Evolutionary conservation across 1,140 invertebrate species (phyloP), one percentile per base, ranked within the genome.

Genomic region (Colletes gigas): DNA sequence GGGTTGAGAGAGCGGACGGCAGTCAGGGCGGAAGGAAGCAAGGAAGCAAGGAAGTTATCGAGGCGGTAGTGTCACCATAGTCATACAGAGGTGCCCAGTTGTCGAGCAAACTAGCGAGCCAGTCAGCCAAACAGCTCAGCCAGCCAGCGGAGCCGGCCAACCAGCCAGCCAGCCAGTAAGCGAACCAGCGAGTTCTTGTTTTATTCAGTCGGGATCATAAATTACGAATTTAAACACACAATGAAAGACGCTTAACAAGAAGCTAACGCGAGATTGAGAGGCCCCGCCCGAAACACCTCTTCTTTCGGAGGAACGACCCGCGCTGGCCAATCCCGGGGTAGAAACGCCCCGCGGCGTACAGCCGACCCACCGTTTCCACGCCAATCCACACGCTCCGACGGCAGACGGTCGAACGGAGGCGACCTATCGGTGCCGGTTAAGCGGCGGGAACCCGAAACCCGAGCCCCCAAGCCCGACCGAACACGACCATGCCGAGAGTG

Each of bases 171-270:
- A 72, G 70, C 84, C 71, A 76, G 83, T 69, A 60, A 82, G 87
- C 83, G 66, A 84, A 81, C 80, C 78, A 80, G 83, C 86, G 81
- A 88, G 90, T 91, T 93, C 92, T 92, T 93, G 92, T 93, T 93
- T 93, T 93, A 93, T 93, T 93, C 93, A 93, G 92, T 93, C 92
- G 90, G 92, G 91, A 93, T 93, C 91, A 93, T 93, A 93, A 93
- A 93, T 93, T 93, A 93, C 92, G 91, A 93, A 92, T 93, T 93
- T 93, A 93, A 93, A 93, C 92, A 93, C 92, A 93, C 93, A 93
- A 93, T 93, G 92, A 93, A 93, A 93, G 93, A 93, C 92, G 92
- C 92, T 94, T 93, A 94, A 94, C 93, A 94, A 94, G 93, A 93
- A 93, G 91, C 92, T 93, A 94, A 93, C 92, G 93, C 92, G 92